Conservation (phyloP, 2,113 vertebrate genomes). For the Cyprinodon brontotheroides region DNA sequence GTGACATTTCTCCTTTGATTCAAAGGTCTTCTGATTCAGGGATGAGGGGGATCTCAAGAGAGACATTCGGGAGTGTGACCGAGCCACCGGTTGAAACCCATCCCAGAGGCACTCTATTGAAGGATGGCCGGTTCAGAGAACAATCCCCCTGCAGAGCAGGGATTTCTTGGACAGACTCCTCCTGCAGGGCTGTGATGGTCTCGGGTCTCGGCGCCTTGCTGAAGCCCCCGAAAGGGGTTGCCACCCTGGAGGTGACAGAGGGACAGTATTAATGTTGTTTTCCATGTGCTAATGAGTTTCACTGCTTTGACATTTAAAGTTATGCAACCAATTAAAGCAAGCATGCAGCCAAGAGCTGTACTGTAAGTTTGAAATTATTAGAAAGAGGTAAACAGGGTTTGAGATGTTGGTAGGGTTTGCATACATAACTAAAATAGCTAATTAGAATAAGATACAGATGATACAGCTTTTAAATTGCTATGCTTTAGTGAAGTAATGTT, state of each 20-base stretch:
- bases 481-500: neutral
- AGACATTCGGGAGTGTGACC: conserved; percentile 73
- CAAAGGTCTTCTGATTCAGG: conserved; percentile 96
- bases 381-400: neutral
- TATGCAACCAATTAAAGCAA: conserved; percentile 45
- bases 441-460: neutral
- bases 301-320: conserved; percentile 47
- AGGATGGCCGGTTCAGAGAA: conserved; percentile 83
- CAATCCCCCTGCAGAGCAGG: conserved; percentile 78
- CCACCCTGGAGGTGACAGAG: conserved; percentile 83
- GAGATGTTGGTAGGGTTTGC: neutral
- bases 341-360: conserved; percentile 24
- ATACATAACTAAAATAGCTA: neutral
- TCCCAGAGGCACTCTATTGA: conserved; percentile 92
- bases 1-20: conserved; percentile 58
- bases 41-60: conserved; percentile 71
- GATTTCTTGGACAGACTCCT: conserved; percentile 81
- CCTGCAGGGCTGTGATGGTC: conserved; percentile 82
- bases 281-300: conserved; percentile 37
- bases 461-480: neutral
- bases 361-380: conserved; percentile 3
- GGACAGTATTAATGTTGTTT: conserved; percentile 28
- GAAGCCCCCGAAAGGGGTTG: conserved; percentile 94
- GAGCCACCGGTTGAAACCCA: conserved; percentile 83
- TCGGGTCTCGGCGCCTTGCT: conserved; percentile 83